phyloP scores from a whole-genome alignment of 2,113 vertebrate genomes.

The Malurus cyaneus region DNA sequence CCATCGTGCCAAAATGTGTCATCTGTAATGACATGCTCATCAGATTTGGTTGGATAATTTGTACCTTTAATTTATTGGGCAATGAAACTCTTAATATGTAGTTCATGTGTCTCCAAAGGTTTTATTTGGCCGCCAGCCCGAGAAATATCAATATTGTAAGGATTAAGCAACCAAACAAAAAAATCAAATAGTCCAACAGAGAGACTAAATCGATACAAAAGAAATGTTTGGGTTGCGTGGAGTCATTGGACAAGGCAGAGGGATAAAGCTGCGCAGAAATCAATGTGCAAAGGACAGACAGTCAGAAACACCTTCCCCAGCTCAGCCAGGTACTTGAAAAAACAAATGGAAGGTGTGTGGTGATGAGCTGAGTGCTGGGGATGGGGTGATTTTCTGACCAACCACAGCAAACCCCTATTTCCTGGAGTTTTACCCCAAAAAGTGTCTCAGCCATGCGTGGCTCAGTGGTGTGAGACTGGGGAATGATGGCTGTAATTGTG shows the following conservation, averaged over 20 bases:
- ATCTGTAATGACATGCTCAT: not conserved
- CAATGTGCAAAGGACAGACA: not conserved
- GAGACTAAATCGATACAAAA: not conserved
- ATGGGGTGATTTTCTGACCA: fast-evolving
- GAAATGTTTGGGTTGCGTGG: not conserved
- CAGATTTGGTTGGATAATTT: not conserved
- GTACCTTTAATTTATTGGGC: constrained; percentile 8
- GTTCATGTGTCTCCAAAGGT: not conserved
- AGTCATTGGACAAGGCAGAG: not conserved
- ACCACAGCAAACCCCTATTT: not conserved
- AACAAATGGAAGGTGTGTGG: fast-evolving
- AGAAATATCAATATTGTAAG: constrained; percentile 16
- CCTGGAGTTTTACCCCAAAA: not conserved
- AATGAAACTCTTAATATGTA: not conserved
- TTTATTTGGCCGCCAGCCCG: constrained; percentile 1
- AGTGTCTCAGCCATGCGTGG: fast-evolving
- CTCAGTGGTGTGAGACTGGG: not conserved
- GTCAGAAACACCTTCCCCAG: not conserved
- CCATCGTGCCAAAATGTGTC: not conserved
- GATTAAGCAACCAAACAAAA: constrained; percentile 12
- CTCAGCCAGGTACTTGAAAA: not conserved
- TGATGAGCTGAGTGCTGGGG: fast-evolving
- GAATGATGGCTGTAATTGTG: too few relatives aligned
- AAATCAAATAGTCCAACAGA: not conserved
- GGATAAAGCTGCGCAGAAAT: not conserved